A percentile compares a stretch with the other conserved stretches of the same genome.
Conservation (phyloP, 2,888 invertebrate genomes). For the Chloroclystis v-ata region DNA sequence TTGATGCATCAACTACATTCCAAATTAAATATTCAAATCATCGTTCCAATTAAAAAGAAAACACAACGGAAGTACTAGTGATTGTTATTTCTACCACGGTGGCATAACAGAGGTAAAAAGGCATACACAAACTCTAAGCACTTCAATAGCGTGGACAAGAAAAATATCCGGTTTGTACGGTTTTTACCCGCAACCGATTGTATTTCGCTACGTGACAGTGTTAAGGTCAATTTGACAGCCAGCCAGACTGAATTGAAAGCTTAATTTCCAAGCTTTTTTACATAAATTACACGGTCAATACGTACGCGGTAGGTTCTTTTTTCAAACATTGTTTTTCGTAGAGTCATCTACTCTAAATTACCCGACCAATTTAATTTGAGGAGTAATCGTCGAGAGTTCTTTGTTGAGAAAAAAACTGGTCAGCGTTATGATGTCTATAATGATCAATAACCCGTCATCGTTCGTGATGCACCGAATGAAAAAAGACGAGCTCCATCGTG, state of each 20-base stretch:
- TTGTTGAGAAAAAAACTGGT: conserved; percentile 47
- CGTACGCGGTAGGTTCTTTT: conserved; percentile 61
- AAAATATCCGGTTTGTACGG: conserved; percentile 32
- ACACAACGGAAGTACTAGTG: conserved; percentile 53
- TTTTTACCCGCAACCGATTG: conserved; percentile 43
- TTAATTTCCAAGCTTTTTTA: conserved; percentile 30
- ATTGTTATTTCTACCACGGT: conserved; percentile 33
- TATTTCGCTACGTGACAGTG: conserved; percentile 57
- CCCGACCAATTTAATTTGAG: conserved; percentile 43
- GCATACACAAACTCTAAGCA: conserved; percentile 20
- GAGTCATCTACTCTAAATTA: conserved; percentile 38
- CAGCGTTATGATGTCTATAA: conserved; percentile 64
- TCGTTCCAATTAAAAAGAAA: conserved; percentile 45
- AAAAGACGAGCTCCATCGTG: conserved; percentile 62
- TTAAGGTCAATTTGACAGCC: conserved; percentile 59
- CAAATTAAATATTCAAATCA: conserved; percentile 48
- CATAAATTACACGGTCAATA: conserved; percentile 46
- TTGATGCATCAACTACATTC: conserved; percentile 33
- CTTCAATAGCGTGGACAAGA: conserved; percentile 18
- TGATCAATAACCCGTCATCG: conserved; percentile 69
- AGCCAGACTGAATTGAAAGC: conserved; percentile 39
- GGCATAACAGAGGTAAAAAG: conserved; percentile 24
- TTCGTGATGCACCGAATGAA: conserved; percentile 50
- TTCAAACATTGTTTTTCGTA: conserved; percentile 34
- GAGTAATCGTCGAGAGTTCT: conserved; percentile 49